Base-by-base conservation (phyloP, 2,113 vertebrate genomes). In the Archilochus colubris region DNA sequence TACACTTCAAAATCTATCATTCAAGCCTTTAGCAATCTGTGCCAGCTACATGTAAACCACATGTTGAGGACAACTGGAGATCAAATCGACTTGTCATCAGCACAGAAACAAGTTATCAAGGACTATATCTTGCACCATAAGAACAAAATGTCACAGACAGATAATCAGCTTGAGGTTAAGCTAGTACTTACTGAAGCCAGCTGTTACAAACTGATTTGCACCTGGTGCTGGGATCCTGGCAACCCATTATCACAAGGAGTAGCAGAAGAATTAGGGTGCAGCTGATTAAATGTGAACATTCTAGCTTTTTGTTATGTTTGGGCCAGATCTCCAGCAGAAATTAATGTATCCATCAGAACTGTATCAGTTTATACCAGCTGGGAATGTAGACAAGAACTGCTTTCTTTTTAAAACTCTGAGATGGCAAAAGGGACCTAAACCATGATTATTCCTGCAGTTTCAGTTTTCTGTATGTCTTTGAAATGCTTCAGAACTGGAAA, bases 151-250 rank as follows among this genome's bases (percentile, higher is more conserved):
- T 58, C 50, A 57, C 55, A 75, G 76, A n/a, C 20, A 59, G 36
- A 51, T 76, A 51, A 76, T 22, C 31, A 69, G 31, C 22, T 76
- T 30, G 64, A 70, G 9, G 36, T 70, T 82, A 75, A 64, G 12
- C 9, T 33, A 51, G 36, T 53, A 57, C 36, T 63, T 64, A 58
- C 22, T 64, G 31, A 76, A 70, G 33, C 20, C 19, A 57, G 2
- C 25, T 69, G 50, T 82, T 69, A 46, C 20, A 70, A 75, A 51
- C 12, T 0, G 1, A 38, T 23, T 25, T 53, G 43, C 27, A 53
- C 27, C 36, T 0, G 0, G 20, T 76, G 27, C 36, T 2, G 0
- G 58, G 64, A 58, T 77, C n/a, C 31, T 58, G 27, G 23, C 15
- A 76, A 58, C 31, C 33, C 27, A 17, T 70, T 21, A n/a, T 58